Conservation (phyloP, 2,113 vertebrate genomes). For the Ovis canadensis region DNA sequence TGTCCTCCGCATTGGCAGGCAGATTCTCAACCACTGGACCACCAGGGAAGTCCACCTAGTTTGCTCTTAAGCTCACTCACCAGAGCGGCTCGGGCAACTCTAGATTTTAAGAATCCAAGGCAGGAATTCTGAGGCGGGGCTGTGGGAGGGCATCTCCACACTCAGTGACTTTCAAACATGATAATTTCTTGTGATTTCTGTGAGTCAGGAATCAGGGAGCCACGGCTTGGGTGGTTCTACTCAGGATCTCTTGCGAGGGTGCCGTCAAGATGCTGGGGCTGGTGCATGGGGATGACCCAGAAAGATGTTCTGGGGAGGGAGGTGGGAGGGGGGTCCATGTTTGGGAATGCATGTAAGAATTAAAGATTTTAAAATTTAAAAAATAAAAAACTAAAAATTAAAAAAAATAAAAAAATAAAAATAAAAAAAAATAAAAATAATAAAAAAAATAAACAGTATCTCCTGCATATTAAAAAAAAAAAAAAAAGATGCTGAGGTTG, state of each 20-base stretch:
- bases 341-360: too few relatives aligned
- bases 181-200: neutral
- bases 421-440: too few relatives aligned
- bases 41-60: neutral
- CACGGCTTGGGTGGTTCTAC: too few relatives aligned
- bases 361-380: too few relatives aligned
- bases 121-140: neutral
- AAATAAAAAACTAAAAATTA: too few relatives aligned
- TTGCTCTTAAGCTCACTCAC: neutral
- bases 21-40: neutral
- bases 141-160: neutral
- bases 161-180: neutral
- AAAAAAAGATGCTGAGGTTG: neutral
- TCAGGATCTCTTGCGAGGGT: neutral
- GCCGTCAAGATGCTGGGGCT: fast-evolving
- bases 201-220: neutral
- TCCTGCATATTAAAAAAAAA: too few relatives aligned
- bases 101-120: neutral
- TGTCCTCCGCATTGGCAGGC: neutral
- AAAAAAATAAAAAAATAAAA: too few relatives aligned
- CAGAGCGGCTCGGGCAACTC: neutral
- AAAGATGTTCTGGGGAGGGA: too few relatives aligned
- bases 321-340: too few relatives aligned
- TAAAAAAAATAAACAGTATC: too few relatives aligned
- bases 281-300: too few relatives aligned